Conservation (phyloP, 2,888 invertebrate genomes). For the Strigamia transsilvanica region DNA sequence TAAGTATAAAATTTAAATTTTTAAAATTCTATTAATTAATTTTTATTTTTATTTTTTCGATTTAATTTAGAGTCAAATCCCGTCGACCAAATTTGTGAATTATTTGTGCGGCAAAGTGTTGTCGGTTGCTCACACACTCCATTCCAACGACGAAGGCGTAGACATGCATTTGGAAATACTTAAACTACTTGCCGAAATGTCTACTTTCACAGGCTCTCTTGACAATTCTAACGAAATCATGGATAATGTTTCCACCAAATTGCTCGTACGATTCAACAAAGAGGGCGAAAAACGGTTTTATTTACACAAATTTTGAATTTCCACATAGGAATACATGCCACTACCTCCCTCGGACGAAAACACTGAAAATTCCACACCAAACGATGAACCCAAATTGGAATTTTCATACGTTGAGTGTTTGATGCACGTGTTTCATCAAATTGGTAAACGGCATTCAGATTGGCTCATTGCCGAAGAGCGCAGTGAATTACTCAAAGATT, state of each 20-base stretch:
- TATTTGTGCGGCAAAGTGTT: constrained; percentile 87
- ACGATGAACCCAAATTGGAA: constrained; percentile 81
- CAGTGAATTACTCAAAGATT: constrained; percentile 81
- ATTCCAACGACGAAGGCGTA: constrained; percentile 68
- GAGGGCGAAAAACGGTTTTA: neutral
- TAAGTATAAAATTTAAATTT: constrained; percentile 68
- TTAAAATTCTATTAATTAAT: neutral
- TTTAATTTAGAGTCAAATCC: constrained; percentile 75
- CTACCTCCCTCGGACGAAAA: constrained; percentile 77
- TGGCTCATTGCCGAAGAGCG: constrained; percentile 73
- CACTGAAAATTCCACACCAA: constrained; percentile 62
- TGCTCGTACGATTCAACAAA: constrained; percentile 71
- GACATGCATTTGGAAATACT: constrained; percentile 80
- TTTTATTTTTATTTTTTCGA: constrained; percentile 57
- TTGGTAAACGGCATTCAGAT: constrained; percentile 81
- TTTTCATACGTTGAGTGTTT: constrained; percentile 94
- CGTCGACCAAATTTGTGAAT: constrained; percentile 82
- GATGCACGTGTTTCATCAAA: constrained; percentile 76
- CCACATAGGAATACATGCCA: constrained; percentile 81
- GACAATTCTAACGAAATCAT: constrained; percentile 79
- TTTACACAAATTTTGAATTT: neutral
- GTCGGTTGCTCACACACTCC: constrained; percentile 67
- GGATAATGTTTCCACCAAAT: constrained; percentile 77
- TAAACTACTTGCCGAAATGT: constrained; percentile 86
- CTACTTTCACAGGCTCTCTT: constrained; percentile 77